These are phyloP conservation scores for Strigamia maritima DNA, from an alignment of 2,888 invertebrate species.

Conservation along the genomic window DNA sequence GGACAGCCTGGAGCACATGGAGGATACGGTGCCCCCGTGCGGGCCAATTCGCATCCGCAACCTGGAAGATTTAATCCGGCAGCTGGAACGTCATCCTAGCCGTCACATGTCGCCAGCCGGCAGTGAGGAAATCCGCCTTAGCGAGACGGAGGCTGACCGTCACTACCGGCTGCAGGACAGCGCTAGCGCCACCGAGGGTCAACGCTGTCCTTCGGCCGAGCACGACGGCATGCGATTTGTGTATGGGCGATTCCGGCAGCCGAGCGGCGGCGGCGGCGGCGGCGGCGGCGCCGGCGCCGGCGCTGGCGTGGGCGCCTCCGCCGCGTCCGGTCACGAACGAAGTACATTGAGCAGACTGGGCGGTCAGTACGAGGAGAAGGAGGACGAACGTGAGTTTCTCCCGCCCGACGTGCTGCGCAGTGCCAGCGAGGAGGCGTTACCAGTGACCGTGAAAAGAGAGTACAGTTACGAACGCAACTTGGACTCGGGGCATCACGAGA, in stretches of 20 bases:
- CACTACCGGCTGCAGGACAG: conserved; percentile 66
- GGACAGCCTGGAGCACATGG: conserved; percentile 64
- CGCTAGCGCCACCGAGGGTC: conserved; percentile 31
- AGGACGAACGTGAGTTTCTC: conserved; percentile 44
- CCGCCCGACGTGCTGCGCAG: conserved; percentile 45
- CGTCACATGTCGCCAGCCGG: conserved; percentile 87
- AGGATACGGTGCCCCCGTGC: conserved; percentile 68
- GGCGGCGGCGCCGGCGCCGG: not conserved
- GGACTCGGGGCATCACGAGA: conserved; percentile 44
- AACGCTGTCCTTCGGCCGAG: conserved; percentile 47
- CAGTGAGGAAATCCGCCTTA: conserved; percentile 80
- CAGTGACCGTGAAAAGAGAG: conserved; percentile 44
- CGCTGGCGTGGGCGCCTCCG: conserved; percentile 44
- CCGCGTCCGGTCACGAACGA: not conserved
- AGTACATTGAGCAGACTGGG: conserved; percentile 22
- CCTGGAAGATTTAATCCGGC: conserved; percentile 80
- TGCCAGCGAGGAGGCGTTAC: conserved; percentile 46
- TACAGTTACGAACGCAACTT: conserved; percentile 44
- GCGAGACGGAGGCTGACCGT: conserved; percentile 83
- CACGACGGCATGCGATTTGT: conserved; percentile 60
- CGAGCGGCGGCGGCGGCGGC: conserved; percentile 49
- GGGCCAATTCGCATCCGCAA: conserved; percentile 84
- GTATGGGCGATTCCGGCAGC: conserved; percentile 61
- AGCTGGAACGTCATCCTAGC: conserved; percentile 56
- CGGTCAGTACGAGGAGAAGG: conserved; percentile 52